These are phyloP conservation scores for Morone chrysops DNA, from an alignment of 2,113 vertebrate species.

Conservation along the genomic window DNA sequence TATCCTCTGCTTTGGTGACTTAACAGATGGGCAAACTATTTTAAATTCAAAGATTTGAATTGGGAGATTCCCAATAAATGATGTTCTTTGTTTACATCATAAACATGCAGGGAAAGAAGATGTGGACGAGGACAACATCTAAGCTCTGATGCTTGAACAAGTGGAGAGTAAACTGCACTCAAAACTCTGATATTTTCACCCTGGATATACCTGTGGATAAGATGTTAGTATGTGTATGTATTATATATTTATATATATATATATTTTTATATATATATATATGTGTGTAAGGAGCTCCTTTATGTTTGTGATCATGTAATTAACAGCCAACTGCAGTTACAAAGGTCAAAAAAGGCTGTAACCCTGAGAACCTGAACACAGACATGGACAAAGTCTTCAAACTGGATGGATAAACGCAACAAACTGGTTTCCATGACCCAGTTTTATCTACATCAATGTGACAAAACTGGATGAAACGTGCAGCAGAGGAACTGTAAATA, in stretches of 20 bases:
- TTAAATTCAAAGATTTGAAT: neutral
- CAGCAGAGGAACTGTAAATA: neutral
- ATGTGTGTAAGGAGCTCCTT: neutral
- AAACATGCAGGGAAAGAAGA: neutral
- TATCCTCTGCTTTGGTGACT: neutral
- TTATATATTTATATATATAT: too few species aligned
- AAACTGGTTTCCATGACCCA: neutral
- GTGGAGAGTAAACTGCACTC: neutral
- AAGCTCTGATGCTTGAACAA: neutral
- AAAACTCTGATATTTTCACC: neutral
- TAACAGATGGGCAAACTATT: neutral
- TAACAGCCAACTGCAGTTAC: neutral
- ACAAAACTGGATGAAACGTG: neutral
- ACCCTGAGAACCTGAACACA: neutral
- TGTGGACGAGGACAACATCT: neutral
- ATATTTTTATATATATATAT: too few species aligned
- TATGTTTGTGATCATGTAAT: neutral
- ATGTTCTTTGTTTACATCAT: constrained; percentile 25
- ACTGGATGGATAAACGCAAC: neutral
- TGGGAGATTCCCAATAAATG: neutral
- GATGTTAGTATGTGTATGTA: neutral
- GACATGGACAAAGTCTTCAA: neutral
- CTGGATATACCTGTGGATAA: neutral
- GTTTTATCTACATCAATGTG: neutral
- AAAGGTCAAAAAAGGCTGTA: constrained; percentile 16